These are phyloP conservation scores for Delphinus delphis DNA, from an alignment of 2,113 vertebrate species.

Conservation along the genomic window DNA sequence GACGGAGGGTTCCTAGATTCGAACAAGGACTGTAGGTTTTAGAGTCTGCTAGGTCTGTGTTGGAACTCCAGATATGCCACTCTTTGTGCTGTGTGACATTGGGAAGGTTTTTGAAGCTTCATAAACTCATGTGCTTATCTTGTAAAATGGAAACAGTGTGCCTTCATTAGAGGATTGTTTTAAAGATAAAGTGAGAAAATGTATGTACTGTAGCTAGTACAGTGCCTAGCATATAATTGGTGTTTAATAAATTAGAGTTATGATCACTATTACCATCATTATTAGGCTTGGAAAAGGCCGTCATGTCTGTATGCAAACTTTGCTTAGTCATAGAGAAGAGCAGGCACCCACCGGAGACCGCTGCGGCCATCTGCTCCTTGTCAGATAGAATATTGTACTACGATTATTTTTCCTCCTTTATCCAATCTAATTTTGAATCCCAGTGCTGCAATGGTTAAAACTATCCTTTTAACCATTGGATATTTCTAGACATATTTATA, in stretches of 20 bases:
- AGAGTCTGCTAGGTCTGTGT: not conserved
- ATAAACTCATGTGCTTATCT: not conserved
- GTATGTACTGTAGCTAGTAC: not conserved
- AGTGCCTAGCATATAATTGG: not conserved
- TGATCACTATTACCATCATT: conserved; percentile 42
- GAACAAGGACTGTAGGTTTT: not conserved
- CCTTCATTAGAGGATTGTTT: not conserved
- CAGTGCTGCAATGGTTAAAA: not conserved
- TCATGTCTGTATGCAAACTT: conserved; percentile 15
- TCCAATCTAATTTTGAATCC: conserved; percentile 31
- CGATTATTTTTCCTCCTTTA: conserved; percentile 14
- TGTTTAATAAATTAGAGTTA: conserved; percentile 31
- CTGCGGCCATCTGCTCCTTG: not conserved
- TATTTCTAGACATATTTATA: no score
- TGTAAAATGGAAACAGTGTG: not conserved
- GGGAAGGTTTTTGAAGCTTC: not conserved
- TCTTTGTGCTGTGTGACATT: not conserved
- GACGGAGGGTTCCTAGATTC: not conserved
- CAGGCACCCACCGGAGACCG: conserved; percentile 4
- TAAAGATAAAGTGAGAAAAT: not conserved
- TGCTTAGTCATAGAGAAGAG: not conserved
- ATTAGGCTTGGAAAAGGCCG: conserved; percentile 2
- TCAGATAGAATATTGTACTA: not conserved
- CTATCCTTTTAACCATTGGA: not conserved
- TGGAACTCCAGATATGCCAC: not conserved